A percentile compares a stretch with the other conserved stretches of the same genome.
Conservation (phyloP, 2,888 invertebrate species). For the Oeneis ivallda region DNA sequence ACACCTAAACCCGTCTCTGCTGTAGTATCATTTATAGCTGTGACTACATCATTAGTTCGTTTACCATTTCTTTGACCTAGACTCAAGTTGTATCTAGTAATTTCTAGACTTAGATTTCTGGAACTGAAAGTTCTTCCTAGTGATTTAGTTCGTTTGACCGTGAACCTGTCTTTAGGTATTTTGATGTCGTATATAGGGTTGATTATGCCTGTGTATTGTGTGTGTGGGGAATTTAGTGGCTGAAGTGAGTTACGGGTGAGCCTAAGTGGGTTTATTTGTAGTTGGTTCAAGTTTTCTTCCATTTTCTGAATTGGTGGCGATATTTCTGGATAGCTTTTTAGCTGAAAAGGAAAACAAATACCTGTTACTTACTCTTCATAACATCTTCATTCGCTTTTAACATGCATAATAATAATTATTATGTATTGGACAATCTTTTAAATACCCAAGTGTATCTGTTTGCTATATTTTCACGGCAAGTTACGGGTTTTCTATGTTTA, state of each 20-base stretch:
- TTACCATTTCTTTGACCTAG: slow-evolving; percentile 59
- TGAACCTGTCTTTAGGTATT: slow-evolving; percentile 66
- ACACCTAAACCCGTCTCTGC: slow-evolving; percentile 65
- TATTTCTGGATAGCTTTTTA: slow-evolving; percentile 50
- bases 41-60: slow-evolving; percentile 69
- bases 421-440: too few relatives aligned
- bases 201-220: slow-evolving; percentile 64
- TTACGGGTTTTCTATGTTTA: too few relatives aligned
- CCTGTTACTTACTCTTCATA: too few relatives aligned
- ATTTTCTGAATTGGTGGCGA: slow-evolving; percentile 48
- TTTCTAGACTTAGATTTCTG: slow-evolving; percentile 56
- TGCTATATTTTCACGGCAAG: too few relatives aligned
- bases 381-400: too few relatives aligned
- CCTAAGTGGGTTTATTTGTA: slow-evolving; percentile 20
- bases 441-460: too few relatives aligned
- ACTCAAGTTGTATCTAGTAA: slow-evolving; percentile 66
- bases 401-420: too few relatives aligned
- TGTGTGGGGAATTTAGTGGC: slow-evolving; percentile 34
- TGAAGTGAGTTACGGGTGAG: slow-evolving; percentile 34
- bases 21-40: slow-evolving; percentile 61
- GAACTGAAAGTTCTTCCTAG: slow-evolving; percentile 65
- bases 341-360: slow-evolving; percentile 22
- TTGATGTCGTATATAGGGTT: slow-evolving; percentile 73
- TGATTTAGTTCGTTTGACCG: slow-evolving; percentile 69
- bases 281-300: slow-evolving; percentile 45